Evolutionary conservation across 1,140 invertebrate species (phyloP), one percentile per base, ranked within the genome.

Genomic region (Drosophila arawakana): DNA sequence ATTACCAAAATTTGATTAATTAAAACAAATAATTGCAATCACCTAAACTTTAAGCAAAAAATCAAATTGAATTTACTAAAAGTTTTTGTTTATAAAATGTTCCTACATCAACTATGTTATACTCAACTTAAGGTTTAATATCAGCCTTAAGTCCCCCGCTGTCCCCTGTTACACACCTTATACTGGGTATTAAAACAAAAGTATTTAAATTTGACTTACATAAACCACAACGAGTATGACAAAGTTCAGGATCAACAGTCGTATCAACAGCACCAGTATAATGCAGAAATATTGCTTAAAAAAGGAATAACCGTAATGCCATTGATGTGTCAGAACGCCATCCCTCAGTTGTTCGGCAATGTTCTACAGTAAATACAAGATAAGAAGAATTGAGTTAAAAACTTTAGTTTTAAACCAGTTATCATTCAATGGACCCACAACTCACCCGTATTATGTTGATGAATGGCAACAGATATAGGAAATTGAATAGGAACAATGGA

Each of bases 261-360:
- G 83, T 6, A 90, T 6, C 2, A 79, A 68, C 7, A 90, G 13
- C 3, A 85, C 74, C 7, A 78, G 3, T 57, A 82, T 78, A 44
- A 80, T 60, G 7, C 69, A 60, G 1, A 37, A 6, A 73, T 82
- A 89, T 54, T 91, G 88, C 0, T 8, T 41, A 2, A 18, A 35
- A 46, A 83, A 85, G 2, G 52, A 43, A 50, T 70, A 85, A 0
- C 90, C 90, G 41, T 91, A 90, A 15, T 85, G 74, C 90, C 85
- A 91, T 49, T 91, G 83, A 76, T 91, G 90, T 3, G 70, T 80
- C 72, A 79, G 67, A 6, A 86, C 80, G 37, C 82, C 78, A 41
- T 91, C 83, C 41, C 78, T 60, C 3, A 75, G 47, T 39, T 90
- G 90, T 7, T 52, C 60, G 1, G 83, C 71, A 15, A 82, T 78